A percentile compares a stretch with the other conserved stretches of the same genome.
phyloP scores from a whole-genome alignment of 2,113 vertebrate species.

The Crotalus tigris region DNA sequence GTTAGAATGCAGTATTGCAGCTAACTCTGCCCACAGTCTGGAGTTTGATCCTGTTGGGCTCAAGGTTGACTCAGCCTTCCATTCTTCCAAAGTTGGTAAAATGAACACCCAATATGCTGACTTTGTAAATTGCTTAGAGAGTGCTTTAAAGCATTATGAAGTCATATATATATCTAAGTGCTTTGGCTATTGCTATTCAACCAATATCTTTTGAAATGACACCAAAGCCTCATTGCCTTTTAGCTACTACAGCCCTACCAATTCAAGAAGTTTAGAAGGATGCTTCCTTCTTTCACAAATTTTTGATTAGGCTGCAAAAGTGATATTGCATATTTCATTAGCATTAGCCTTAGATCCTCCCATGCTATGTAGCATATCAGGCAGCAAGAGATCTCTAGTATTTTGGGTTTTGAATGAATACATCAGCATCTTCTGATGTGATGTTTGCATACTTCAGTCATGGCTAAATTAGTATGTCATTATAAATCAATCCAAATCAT shows the following conservation, averaged over 20 bases:
- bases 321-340: background rate
- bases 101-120: background rate
- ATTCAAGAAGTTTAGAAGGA: background rate
- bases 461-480: background rate
- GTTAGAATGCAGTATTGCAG: background rate
- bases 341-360: background rate
- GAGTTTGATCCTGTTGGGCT: background rate
- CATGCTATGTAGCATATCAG: background rate
- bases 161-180: no score
- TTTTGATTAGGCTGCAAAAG: background rate
- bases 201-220: background rate
- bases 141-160: background rate
- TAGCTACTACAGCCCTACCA: background rate
- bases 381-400: background rate
- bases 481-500: background rate
- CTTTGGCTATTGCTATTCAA: background rate
- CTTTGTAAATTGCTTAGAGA: background rate
- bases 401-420: background rate
- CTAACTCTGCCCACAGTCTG: background rate
- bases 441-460: background rate
- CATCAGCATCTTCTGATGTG: background rate
- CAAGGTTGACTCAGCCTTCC: background rate
- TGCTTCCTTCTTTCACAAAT: background rate
- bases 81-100: background rate
- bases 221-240: background rate